Evolutionary conservation across 64 coral and sea anemone species (phyloP), one percentile per base, ranked within the genome.

Genomic region (Trachythela sp.): DNA sequence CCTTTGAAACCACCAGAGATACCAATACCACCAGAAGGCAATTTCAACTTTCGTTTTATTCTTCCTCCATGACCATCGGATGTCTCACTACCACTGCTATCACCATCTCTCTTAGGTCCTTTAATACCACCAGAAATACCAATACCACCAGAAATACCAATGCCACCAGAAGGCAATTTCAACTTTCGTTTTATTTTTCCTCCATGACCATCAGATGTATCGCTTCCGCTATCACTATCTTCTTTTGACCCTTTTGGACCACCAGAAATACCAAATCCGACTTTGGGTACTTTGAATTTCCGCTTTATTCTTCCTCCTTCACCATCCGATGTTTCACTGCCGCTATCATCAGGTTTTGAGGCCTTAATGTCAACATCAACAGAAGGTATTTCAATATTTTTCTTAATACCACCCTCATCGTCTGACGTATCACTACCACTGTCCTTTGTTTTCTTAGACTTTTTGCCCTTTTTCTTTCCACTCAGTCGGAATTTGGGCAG

Each of bases 301-400:
- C 75, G 31, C 20, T 80, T 80, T 0, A 80, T 38, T 80, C 75
- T 80, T 35, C 75, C 75, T 80, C 75, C 75, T 35, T 80, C 75
- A 18, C 75, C 75, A 80, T 80, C 75, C 0, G 75, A 80, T 39
- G 75, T 80, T 37, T 80, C 75, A 80, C 75, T 80, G 2, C 34
- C 75, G 20, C 75, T 80, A 80, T 35, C 75, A 37, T 35, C 75
- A 0, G 9, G 20, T 30, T 80, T 80, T 0, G 34, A 9, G 9
- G 3, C 75, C 35, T 80, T 80, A 0, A 80, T 22, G 14, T 36
- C 75, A 10, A 20, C 34, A 80, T 20, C 75, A 0, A 30, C 8
- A 1, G 2, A 1, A 0, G 75, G 75, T 17, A 35, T 3, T 80
- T 80, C 30, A 20, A 80, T 1, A 9, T 80, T 80, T 80, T 30